phyloP scores from a whole-genome alignment of 1,140 invertebrate species.

The Magallana ariakensis region DNA sequence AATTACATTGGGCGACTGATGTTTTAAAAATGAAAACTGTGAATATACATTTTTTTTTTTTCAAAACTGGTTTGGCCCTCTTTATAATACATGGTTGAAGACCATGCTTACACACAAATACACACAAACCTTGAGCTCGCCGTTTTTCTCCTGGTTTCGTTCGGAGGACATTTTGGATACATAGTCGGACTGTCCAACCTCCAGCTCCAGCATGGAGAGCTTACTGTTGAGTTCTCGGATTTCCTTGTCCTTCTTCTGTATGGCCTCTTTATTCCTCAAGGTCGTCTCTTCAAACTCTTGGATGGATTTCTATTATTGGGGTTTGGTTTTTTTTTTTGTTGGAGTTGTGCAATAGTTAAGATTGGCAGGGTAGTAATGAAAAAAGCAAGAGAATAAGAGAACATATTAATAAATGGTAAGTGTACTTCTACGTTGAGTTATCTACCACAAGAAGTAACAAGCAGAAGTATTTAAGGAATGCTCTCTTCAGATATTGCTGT shows the following conservation, averaged over 20 bases:
- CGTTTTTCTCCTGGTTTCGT: not conserved
- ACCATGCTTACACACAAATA: not conserved
- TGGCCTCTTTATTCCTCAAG: slow-evolving; percentile 56
- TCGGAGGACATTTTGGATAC: not conserved
- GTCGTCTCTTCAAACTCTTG: slow-evolving; percentile 59
- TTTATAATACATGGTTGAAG: no score
- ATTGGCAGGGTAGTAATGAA: not conserved
- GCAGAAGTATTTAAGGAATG: no score
- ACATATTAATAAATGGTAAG: not conserved
- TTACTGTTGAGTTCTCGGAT: slow-evolving; percentile 67
- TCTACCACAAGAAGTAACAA: no score
- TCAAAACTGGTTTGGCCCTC: no score
- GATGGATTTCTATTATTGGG: slow-evolving; percentile 63
- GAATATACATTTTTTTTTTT: no score
- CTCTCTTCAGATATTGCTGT: no score
- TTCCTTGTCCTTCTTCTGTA: slow-evolving; percentile 57
- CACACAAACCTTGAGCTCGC: slow-evolving; percentile 31
- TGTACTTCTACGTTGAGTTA: no score
- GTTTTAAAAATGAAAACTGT: no score
- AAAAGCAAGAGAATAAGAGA: not conserved
- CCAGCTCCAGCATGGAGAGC: slow-evolving; percentile 63
- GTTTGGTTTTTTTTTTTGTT: slow-evolving; percentile 32
- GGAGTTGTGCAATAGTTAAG: slow-evolving; percentile 15
- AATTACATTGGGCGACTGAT: no score
- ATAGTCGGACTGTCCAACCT: slow-evolving; percentile 63